A percentile compares a stretch with the other conserved stretches of the same genome.
These are phyloP conservation scores for Margarornis squamiger DNA, from an alignment of 2,797 vertebrate species.

Conservation along the genomic window DNA sequence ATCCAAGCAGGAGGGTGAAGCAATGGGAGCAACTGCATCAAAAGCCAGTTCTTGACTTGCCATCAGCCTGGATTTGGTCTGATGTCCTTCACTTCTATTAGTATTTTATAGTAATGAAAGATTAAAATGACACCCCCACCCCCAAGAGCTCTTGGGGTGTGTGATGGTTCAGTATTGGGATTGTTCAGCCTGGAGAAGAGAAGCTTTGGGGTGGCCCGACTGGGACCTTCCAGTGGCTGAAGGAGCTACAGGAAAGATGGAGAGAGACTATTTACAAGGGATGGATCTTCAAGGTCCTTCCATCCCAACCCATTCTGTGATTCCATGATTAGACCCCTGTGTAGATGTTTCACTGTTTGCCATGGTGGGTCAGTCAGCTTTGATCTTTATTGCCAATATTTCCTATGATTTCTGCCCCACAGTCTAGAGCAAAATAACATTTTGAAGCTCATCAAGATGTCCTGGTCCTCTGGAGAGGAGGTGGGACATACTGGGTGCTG, in stretches of 20 bases:
- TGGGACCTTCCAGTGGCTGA: too few species aligned
- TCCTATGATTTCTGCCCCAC: background rate
- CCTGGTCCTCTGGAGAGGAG: background rate
- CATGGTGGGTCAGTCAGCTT: accelerated
- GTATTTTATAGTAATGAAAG: too few species aligned
- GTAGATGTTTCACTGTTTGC: background rate
- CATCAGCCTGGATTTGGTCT: too few species aligned
- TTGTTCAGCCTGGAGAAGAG: too few species aligned
- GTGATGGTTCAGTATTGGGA: too few species aligned
- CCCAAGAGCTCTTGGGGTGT: background rate
- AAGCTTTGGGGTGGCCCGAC: too few species aligned
- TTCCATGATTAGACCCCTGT: background rate
- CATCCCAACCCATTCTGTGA: background rate
- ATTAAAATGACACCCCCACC: background rate
- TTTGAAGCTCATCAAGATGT: accelerated
- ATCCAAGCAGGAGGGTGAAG: too few species aligned
- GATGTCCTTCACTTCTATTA: too few species aligned
- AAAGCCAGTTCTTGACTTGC: too few species aligned
- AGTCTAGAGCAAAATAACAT: accelerated
- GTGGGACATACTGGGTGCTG: accelerated
- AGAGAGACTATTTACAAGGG: too few species aligned
- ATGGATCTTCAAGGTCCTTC: background rate
- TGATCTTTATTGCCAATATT: accelerated
- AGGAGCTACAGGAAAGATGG: too few species aligned
- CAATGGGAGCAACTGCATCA: too few species aligned